Evolutionary conservation across 1,140 invertebrate genomes (phyloP).

Genomic region (Drosophila pallidifrons): DNA sequence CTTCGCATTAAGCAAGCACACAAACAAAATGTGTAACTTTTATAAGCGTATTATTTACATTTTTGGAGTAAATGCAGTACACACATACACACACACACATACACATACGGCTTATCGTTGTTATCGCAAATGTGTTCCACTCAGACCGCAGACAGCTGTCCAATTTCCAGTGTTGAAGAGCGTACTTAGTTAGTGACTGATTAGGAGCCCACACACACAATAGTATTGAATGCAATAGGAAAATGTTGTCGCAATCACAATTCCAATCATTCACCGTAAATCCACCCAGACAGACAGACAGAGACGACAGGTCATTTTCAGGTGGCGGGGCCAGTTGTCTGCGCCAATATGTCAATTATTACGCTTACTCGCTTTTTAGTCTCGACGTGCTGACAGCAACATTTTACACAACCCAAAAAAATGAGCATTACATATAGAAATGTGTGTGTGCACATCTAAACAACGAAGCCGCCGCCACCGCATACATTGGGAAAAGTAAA

Average conservation of each 20-base stretch:
- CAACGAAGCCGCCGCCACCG: neutral
- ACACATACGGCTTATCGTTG: constrained; percentile 3
- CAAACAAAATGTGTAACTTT: constrained; percentile 1
- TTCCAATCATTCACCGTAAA: neutral
- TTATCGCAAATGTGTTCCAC: constrained; percentile 14
- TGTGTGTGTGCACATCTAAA: constrained; percentile 22
- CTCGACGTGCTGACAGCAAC: constrained; percentile 43
- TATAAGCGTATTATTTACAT: constrained; percentile 5
- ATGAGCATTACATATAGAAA: constrained; percentile 16
- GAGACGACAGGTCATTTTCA: constrained; percentile 16
- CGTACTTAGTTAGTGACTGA: constrained; percentile 9
- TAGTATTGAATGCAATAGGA: constrained; percentile 12
- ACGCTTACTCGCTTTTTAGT: constrained; percentile 56
- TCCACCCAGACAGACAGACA: neutral
- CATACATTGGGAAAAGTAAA: constrained; percentile 72
- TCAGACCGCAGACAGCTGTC: constrained; percentile 33
- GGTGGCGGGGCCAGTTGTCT: constrained; percentile 20
- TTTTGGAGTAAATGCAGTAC: constrained; percentile 2
- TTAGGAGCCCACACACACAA: constrained; percentile 3
- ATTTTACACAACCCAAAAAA: constrained; percentile 42
- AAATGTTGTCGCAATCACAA: neutral
- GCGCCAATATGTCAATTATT: constrained; percentile 70
- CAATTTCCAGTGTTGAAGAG: constrained; percentile 6
- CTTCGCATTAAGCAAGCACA: neutral
- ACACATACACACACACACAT: too few species aligned